A percentile compares a stretch with the other conserved stretches of the same genome.
Evolutionary conservation across 2,113 vertebrate species (phyloP).

Genomic region (Gymnocephalus cernua): DNA sequence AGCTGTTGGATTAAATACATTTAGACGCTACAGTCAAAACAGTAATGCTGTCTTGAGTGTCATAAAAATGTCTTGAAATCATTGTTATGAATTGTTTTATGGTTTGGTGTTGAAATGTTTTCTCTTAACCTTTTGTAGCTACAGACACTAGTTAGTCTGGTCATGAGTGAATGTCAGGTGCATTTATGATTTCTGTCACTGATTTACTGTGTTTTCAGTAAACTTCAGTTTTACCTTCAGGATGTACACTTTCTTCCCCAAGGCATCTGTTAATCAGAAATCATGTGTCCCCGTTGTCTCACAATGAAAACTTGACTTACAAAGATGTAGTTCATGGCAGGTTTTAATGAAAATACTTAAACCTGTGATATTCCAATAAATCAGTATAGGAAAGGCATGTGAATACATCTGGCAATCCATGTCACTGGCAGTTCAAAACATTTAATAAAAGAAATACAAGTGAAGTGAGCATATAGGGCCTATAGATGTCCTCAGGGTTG

Average conservation of each 20-base stretch:
- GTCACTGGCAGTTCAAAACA: constrained; percentile 24
- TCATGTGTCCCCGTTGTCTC: not conserved
- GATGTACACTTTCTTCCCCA: not conserved
- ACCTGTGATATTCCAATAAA: constrained; percentile 19
- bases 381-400: constrained; percentile 23
- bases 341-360: constrained; percentile 15
- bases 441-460: constrained; percentile 43
- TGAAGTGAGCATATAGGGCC: not conserved
- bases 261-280: constrained; percentile 17
- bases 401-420: constrained; percentile 36
- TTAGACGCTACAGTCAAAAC: not conserved
- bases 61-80: not conserved
- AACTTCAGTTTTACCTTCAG: not conserved
- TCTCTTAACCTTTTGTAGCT: constrained; percentile 2
- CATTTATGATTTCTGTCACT: constrained; percentile 6
- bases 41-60: not conserved
- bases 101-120: not conserved
- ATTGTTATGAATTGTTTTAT: constrained; percentile 5
- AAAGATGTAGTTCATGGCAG: not conserved
- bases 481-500: too few relatives aligned
- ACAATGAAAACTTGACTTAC: not conserved
- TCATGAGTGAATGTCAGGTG: constrained; percentile 7
- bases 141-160: constrained; percentile 3
- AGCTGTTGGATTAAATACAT: not conserved
- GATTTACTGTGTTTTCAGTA: constrained; percentile 1